Evolutionary conservation across 2,797 vertebrate genomes (phyloP).

Genomic region (Chromis chromis): DNA sequence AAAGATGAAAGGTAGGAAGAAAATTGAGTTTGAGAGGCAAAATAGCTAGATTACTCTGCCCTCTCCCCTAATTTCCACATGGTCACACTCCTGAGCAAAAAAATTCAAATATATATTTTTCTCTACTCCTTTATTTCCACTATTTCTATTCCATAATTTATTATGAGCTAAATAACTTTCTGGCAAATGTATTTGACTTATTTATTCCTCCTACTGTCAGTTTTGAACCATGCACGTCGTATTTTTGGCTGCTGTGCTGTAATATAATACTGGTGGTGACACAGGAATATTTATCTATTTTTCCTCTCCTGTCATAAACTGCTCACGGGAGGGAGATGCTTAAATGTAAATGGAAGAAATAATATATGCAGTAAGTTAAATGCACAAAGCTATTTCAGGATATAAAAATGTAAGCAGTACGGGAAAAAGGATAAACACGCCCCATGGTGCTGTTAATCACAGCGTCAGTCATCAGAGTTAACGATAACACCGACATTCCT

Average conservation of each 20-base stretch:
- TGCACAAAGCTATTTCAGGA: slow-evolving; percentile 44
- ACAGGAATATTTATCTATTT: slow-evolving; percentile 36
- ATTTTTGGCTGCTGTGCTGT: slow-evolving; percentile 27
- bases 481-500: slow-evolving; percentile 70
- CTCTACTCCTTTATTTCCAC: neutral
- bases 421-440: slow-evolving; percentile 56
- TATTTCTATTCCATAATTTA: slow-evolving; percentile 24
- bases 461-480: slow-evolving; percentile 56
- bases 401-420: slow-evolving; percentile 34
- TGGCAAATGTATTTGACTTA: slow-evolving; percentile 5
- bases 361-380: slow-evolving; percentile 35
- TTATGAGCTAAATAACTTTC: neutral
- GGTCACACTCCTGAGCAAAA: neutral
- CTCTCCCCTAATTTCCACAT: slow-evolving; percentile 3
- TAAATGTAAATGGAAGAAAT: slow-evolving; percentile 33
- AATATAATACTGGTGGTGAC: slow-evolving; percentile 40
- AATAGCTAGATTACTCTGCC: neutral
- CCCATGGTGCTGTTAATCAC: slow-evolving; percentile 50
- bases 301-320: slow-evolving; percentile 26
- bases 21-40: slow-evolving; percentile 1
- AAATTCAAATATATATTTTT: neutral
- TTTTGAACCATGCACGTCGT: slow-evolving; percentile 1
- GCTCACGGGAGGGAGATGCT: slow-evolving; percentile 7
- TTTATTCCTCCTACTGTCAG: slow-evolving; percentile 19
- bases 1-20: slow-evolving; percentile 8